Conservation (phyloP, 2,797 vertebrate genomes). For the Melanotaenia parkinsoni region DNA sequence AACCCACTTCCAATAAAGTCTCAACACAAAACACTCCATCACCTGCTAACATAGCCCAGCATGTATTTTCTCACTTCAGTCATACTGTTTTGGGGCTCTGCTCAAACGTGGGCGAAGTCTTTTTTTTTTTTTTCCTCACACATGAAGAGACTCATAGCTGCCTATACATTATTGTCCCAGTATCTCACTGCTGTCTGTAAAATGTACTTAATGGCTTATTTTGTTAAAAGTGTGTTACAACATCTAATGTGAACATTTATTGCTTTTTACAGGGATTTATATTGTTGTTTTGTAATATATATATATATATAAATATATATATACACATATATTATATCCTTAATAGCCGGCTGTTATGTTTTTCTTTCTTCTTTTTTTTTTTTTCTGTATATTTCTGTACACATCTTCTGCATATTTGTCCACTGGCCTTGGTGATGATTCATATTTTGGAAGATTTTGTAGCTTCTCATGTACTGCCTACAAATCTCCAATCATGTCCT, state of each 20-base stretch:
- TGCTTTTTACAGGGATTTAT: conserved; percentile 87
- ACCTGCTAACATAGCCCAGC: conserved; percentile 54
- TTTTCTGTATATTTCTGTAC: conserved; percentile 14
- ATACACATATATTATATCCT: conserved; percentile 67
- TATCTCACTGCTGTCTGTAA: conserved; percentile 77
- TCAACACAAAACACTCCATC: conserved; percentile 42
- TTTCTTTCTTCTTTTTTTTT: conserved; percentile 14
- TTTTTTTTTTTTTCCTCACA: conserved; percentile 41
- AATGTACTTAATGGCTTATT: conserved; percentile 79
- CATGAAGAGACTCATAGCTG: conserved; percentile 68
- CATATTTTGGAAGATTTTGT: conserved; percentile 37
- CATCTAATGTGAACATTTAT: conserved; percentile 86
- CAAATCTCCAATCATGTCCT: conserved; percentile 23
- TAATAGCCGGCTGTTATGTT: conserved; percentile 55
- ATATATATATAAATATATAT: conserved; percentile 73
- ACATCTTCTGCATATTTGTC: conserved; percentile 34
- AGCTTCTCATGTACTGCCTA: conserved; percentile 38
- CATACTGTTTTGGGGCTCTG: conserved; percentile 41
- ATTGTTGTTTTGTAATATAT: conserved; percentile 84
- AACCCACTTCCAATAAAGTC: conserved; percentile 42
- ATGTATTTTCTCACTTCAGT: conserved; percentile 66
- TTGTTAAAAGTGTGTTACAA: conserved; percentile 78
- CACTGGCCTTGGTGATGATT: conserved; percentile 50
- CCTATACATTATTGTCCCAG: conserved; percentile 74
- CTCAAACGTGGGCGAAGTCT: conserved; percentile 37